These are phyloP conservation scores for Scaptomyza reducta DNA, from an alignment of 2,888 invertebrate species.

Conservation along the genomic window DNA sequence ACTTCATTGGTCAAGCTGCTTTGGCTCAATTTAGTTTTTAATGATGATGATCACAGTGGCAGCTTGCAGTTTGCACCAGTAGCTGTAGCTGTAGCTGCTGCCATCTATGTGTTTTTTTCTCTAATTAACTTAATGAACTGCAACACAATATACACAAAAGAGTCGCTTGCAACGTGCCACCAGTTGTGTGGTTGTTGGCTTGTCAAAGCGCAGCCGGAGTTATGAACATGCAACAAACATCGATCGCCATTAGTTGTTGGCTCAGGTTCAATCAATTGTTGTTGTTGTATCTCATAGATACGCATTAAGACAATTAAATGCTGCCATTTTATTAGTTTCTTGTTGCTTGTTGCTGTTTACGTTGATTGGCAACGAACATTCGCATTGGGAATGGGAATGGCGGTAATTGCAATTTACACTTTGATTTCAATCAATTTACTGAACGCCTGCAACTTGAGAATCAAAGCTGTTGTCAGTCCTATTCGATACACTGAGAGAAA, in stretches of 20 bases:
- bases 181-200: conserved; percentile 3
- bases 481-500: too few relatives aligned
- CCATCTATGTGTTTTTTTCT: conserved; percentile 23
- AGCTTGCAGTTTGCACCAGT: too few relatives aligned
- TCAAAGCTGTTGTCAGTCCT: background rate
- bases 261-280: conserved; percentile 18
- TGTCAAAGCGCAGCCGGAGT: conserved; percentile 40
- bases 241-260: conserved; percentile 25
- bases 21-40: conserved; percentile 49
- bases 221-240: conserved; percentile 49
- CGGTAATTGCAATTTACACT: conserved; percentile 75
- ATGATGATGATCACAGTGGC: conserved; percentile 58
- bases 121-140: conserved; percentile 77
- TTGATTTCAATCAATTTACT: conserved; percentile 74
- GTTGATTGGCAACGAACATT: conserved; percentile 61
- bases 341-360: conserved; percentile 23
- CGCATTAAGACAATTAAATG: conserved; percentile 67
- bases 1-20: conserved; percentile 66
- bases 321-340: conserved; percentile 56
- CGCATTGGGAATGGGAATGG: conserved; percentile 41
- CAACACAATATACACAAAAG: conserved; percentile 10
- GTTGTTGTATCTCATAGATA: conserved; percentile 37
- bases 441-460: conserved; percentile 13
- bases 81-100: background rate
- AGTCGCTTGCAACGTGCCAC: conserved; percentile 28